Percentiles rank a stretch among this genome's conserved stretches.
Conservation (phyloP, 53 echinoderm and acorn worm genomes). For the Hippasteria phrygiana region DNA sequence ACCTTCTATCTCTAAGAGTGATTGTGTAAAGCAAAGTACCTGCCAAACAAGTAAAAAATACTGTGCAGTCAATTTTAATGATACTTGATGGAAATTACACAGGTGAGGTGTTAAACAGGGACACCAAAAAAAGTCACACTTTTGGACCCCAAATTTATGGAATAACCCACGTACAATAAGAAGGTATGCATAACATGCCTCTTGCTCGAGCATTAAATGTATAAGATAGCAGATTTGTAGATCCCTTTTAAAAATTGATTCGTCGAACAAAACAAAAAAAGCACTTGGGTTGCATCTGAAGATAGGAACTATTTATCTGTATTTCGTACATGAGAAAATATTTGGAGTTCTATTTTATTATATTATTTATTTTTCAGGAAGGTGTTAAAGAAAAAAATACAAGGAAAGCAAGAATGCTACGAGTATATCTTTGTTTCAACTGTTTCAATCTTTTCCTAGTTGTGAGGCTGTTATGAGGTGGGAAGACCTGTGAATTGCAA, state of each 20-base stretch:
- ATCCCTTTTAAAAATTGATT: slow-evolving; percentile 25
- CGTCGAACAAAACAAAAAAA: not conserved
- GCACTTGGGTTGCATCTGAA: slow-evolving; percentile 36
- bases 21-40: too few species aligned
- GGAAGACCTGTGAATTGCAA: not conserved
- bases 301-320: slow-evolving; percentile 81
- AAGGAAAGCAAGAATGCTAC: slow-evolving; percentile 60
- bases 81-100: too few species aligned
- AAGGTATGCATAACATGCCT: not conserved
- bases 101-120: too few species aligned
- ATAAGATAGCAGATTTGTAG: not conserved
- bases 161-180: too few species aligned
- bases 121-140: too few species aligned
- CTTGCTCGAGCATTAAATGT: slow-evolving; percentile 1
- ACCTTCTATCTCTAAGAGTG: too few species aligned
- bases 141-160: too few species aligned
- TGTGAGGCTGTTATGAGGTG: slow-evolving; percentile 34
- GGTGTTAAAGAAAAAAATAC: slow-evolving; percentile 80
- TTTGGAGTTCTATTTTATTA: slow-evolving; percentile 99
- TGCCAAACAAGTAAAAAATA: too few species aligned
- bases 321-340: slow-evolving; percentile 85
- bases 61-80: too few species aligned
- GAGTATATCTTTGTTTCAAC: slow-evolving; percentile 54
- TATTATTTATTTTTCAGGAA: slow-evolving; percentile 98
- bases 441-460: slow-evolving; percentile 16